Evolutionary conservation across 2,888 invertebrate genomes (phyloP).

Genomic region (Baronia brevicornis): DNA sequence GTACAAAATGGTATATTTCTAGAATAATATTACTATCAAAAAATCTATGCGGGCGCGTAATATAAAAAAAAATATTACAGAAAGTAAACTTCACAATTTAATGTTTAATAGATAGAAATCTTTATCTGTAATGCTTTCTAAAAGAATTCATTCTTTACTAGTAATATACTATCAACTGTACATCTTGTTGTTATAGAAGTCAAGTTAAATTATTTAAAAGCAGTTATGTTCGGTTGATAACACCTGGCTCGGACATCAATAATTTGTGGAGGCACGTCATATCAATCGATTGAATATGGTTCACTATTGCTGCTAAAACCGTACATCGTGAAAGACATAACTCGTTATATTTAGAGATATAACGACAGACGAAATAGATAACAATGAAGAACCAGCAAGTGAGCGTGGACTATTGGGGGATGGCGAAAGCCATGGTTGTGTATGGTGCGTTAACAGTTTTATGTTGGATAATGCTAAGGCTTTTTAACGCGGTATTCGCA

Average conservation of each 20-base stretch:
- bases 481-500: slow-evolving; percentile 79
- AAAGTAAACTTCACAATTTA: too few relatives aligned
- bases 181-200: neutral
- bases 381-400: slow-evolving; percentile 81
- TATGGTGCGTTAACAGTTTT: slow-evolving; percentile 77
- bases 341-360: slow-evolving; percentile 3
- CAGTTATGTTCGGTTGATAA: slow-evolving; percentile 26
- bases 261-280: slow-evolving; percentile 42
- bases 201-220: neutral
- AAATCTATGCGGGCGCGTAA: too few relatives aligned
- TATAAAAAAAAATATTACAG: too few relatives aligned
- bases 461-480: slow-evolving; percentile 79
- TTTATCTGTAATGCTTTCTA: too few relatives aligned
- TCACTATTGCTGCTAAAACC: slow-evolving; percentile 39
- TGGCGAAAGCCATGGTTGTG: slow-evolving; percentile 77
- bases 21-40: too few relatives aligned
- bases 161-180: neutral
- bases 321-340: slow-evolving; percentile 19
- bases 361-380: neutral
- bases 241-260: slow-evolving; percentile 46
- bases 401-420: slow-evolving; percentile 79
- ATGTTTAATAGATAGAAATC: too few relatives aligned
- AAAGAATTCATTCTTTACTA: neutral
- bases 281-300: slow-evolving; percentile 52
- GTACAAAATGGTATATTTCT: too few relatives aligned